These are phyloP conservation scores for Mesembrinibis cayennensis DNA, from an alignment of 2,113 vertebrate genomes.

Conservation along the genomic window DNA sequence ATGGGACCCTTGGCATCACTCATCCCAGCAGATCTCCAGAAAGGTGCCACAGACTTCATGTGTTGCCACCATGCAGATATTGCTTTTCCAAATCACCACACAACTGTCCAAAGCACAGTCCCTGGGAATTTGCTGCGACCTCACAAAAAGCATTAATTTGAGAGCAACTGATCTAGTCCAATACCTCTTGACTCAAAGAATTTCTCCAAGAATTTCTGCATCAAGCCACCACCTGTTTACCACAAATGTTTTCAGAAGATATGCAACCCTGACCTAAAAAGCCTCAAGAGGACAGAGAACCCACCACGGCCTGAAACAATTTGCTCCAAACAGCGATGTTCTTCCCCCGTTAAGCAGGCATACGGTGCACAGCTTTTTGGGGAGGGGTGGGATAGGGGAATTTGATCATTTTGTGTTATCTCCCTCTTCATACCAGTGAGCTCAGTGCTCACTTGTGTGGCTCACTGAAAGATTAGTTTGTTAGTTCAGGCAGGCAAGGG, in stretches of 20 bases:
- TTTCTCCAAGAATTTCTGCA: background rate
- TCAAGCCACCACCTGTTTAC: background rate
- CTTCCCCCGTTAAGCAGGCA: background rate
- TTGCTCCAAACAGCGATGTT: background rate
- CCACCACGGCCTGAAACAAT: background rate
- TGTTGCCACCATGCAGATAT: background rate
- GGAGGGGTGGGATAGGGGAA: background rate
- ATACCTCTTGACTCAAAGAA: background rate
- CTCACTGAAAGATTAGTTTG: conserved; percentile 32
- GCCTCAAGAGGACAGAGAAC: background rate
- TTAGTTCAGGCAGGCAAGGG: conserved; percentile 7
- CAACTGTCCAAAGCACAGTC: background rate
- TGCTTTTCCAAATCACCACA: background rate
- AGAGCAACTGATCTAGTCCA: background rate
- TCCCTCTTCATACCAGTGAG: background rate
- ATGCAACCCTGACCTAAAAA: background rate
- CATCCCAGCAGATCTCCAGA: background rate
- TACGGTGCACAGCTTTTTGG: background rate
- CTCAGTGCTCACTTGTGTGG: background rate
- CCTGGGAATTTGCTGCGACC: background rate
- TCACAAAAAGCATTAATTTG: background rate
- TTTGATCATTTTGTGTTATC: background rate
- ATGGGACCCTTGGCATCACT: background rate
- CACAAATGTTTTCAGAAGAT: background rate
- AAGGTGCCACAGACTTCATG: background rate